Evolutionary conservation across 2,113 vertebrate genomes (phyloP), one percentile per base, ranked within the genome.

Genomic region (Lethenteron camtschaticum): DNA sequence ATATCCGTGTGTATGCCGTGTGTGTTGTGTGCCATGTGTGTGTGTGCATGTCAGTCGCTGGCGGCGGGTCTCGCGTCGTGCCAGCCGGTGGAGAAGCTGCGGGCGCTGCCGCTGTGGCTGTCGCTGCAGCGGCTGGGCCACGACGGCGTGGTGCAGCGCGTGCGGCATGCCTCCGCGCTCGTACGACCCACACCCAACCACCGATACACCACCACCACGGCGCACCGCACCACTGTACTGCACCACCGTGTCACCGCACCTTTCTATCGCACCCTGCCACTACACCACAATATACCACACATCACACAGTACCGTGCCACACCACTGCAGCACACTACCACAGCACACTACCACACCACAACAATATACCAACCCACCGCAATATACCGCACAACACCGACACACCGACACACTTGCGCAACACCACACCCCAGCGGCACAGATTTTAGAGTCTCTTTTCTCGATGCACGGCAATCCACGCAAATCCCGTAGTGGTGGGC

Each of bases 101-200:
- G 86, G 56, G 88, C 90, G 2, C 78, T 97, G 72, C 90, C 94
- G 0, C 81, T 96, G 57, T 97, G 94, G 91, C 82, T 97, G 11
- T 95, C 90, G 58, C 75, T 97, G 76, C 94, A 97, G 77, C 84
- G 90, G 76, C 81, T 96, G 12, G 94, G 94, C 20, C 87, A 92
- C 0, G 84, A 86, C 69, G 88, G 88, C 16, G 90, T 91, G 59
- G 82, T 95, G 69, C 80, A 90, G 73, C 86, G 83, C 76, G 92
- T 99, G 75, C 85, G 79, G 72, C 86, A 87, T 0, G 85, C 88
- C 56, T 81, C 84, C 0, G 77, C 82, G 9, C 79, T 97, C 75
- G 94, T 97, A 76, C 86, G 86, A 71, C 70, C 10, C 5, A 59
- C n/a, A 24, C 68, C 59, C 12, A 56, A 57, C 14, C 11, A 59